These are phyloP conservation scores for Excalfactoria chinensis DNA, from an alignment of 2,113 vertebrate genomes.

Conservation along the genomic window DNA sequence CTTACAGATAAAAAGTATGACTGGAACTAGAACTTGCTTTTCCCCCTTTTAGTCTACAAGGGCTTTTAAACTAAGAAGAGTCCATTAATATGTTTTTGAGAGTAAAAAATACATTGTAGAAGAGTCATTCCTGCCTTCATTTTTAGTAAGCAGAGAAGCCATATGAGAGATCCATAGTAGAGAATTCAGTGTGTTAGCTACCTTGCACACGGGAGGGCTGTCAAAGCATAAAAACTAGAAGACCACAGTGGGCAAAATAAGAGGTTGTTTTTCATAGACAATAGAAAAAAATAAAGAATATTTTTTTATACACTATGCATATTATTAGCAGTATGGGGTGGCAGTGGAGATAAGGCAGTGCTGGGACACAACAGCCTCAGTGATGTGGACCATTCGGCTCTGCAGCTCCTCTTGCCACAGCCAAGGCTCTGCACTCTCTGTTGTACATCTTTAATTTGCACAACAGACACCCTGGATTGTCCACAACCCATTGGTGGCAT, in stretches of 20 bases:
- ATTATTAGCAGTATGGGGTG: background rate
- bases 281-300: background rate
- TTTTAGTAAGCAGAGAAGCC: background rate
- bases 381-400: background rate
- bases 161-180: background rate
- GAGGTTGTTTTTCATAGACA: background rate
- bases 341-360: background rate
- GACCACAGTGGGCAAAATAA: background rate
- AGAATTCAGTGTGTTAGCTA: background rate
- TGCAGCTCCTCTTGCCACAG: background rate
- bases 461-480: background rate
- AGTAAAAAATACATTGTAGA: background rate
- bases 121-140: background rate
- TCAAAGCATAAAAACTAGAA: background rate
- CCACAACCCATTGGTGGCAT: background rate
- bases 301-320: background rate
- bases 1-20: background rate
- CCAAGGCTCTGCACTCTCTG: background rate
- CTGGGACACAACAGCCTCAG: background rate
- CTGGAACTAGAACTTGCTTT: slow-evolving; percentile 14
- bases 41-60: background rate
- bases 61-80: slow-evolving; percentile 10
- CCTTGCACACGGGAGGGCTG: background rate
- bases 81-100: background rate
- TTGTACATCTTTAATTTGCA: background rate